Conservation (phyloP, 2,113 vertebrate genomes). For the Oryzias curvinotus region DNA sequence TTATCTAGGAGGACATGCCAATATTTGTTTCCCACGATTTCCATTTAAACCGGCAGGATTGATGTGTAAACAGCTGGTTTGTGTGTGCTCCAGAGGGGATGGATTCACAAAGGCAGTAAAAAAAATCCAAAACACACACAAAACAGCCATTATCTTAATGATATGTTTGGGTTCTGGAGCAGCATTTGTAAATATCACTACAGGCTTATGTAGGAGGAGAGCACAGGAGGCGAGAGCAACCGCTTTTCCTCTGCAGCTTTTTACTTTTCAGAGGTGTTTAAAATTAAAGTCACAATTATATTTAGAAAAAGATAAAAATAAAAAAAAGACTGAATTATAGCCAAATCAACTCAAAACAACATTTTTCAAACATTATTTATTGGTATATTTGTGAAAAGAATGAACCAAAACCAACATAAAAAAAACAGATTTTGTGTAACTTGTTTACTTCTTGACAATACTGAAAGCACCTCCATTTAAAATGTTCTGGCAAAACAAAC, state of each 20-base stretch:
- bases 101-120: neutral
- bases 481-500: neutral
- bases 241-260: neutral
- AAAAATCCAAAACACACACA: slow-evolving; percentile 29
- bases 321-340: neutral
- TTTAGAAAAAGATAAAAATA: neutral
- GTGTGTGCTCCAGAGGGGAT: slow-evolving; percentile 27
- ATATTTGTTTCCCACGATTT: slow-evolving; percentile 72
- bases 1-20: slow-evolving; percentile 59
- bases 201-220: slow-evolving; percentile 48
- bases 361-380: slow-evolving; percentile 64
- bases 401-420: slow-evolving; percentile 1
- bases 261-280: too few relatives aligned
- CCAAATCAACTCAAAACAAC: neutral
- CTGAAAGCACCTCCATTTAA: slow-evolving; percentile 20
- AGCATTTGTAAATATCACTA: slow-evolving; percentile 27
- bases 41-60: slow-evolving; percentile 62
- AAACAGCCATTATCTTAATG: slow-evolving; percentile 55
- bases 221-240: slow-evolving; percentile 15
- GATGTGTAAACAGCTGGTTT: slow-evolving; percentile 70
- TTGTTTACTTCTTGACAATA: slow-evolving; percentile 23
- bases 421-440: slow-evolving; percentile 19
- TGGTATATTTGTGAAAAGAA: slow-evolving; percentile 45
- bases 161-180: slow-evolving; percentile 33
- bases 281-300: too few relatives aligned